These are phyloP conservation scores for Atethmia centrago DNA, from an alignment of 2,888 invertebrate species.

Conservation along the genomic window DNA sequence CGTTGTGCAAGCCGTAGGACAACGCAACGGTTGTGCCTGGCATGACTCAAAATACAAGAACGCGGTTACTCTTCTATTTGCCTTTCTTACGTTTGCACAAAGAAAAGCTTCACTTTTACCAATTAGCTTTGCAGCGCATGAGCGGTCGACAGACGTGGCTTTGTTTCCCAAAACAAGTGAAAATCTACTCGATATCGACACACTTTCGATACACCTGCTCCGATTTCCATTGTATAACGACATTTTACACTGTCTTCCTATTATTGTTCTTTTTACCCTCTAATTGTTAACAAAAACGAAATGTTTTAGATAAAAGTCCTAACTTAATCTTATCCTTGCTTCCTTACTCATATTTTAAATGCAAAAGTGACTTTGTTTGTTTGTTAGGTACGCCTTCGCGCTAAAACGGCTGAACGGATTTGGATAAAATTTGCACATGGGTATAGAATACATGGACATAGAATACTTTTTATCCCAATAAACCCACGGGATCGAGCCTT, in stretches of 20 bases:
- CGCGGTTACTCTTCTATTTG: conserved; percentile 81
- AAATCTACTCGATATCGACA: conserved; percentile 82
- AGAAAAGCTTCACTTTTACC: conserved; percentile 88
- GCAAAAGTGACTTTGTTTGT: too few species aligned
- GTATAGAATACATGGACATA: too few species aligned
- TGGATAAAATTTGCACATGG: too few species aligned
- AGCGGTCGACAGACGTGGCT: conserved; percentile 77
- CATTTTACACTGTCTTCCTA: conserved; percentile 31
- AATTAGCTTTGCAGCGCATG: conserved; percentile 83
- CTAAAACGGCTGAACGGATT: too few species aligned
- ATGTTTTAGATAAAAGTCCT: too few species aligned
- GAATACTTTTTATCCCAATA: too few species aligned
- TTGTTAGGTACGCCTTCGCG: too few species aligned
- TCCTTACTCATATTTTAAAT: too few species aligned
- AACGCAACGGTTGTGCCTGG: conserved; percentile 42
- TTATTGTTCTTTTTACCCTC: conserved; percentile 33
- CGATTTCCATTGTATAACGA: conserved; percentile 63
- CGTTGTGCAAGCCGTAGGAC: conserved; percentile 70
- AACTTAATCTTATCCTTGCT: too few species aligned
- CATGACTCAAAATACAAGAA: conserved; percentile 78
- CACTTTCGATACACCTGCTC: conserved; percentile 76
- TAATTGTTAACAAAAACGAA: too few species aligned
- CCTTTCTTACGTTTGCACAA: conserved; percentile 81
- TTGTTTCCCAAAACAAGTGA: conserved; percentile 87
- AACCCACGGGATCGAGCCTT: too few species aligned